Percentiles rank a stretch among this genome's conserved stretches.
phyloP scores from a whole-genome alignment of 2,113 vertebrate genomes.

The Lamprotornis superbus region DNA sequence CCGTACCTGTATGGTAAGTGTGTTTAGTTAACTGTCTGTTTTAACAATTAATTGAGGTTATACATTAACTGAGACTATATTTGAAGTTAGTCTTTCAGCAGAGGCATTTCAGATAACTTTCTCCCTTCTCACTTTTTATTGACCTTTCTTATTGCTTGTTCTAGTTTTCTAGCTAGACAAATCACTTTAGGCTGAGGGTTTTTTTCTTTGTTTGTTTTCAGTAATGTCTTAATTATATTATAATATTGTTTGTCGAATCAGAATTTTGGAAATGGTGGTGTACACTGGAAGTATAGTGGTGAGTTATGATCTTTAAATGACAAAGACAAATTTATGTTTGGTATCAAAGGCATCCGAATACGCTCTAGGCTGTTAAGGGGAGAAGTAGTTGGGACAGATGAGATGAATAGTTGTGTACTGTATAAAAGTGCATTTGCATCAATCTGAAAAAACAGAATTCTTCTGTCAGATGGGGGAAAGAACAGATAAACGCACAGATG shows the following conservation, averaged over 20 bases:
- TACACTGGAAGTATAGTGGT: not conserved
- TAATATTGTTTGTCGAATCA: not conserved
- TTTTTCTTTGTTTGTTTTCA: not conserved
- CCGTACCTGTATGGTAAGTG: constrained; percentile 92
- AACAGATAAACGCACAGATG: not conserved
- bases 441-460: not conserved
- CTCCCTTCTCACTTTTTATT: not conserved
- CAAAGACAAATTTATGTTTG: not conserved
- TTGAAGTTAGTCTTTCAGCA: not conserved
- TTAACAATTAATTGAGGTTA: not conserved
- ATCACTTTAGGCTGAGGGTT: not conserved
- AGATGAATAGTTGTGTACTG: not conserved
- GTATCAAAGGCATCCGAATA: not conserved
- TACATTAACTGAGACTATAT: not conserved
- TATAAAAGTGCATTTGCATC: not conserved
- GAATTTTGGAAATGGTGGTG: not conserved
- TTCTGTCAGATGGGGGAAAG: not conserved
- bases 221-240: not conserved
- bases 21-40: not conserved
- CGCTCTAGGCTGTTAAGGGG: not conserved
- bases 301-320: not conserved
- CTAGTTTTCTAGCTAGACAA: not conserved
- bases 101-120: not conserved
- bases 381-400: not conserved
- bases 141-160: not conserved